Evolutionary conservation across 2,113 vertebrate species (phyloP).

Genomic region (Megalops atlanticus): DNA sequence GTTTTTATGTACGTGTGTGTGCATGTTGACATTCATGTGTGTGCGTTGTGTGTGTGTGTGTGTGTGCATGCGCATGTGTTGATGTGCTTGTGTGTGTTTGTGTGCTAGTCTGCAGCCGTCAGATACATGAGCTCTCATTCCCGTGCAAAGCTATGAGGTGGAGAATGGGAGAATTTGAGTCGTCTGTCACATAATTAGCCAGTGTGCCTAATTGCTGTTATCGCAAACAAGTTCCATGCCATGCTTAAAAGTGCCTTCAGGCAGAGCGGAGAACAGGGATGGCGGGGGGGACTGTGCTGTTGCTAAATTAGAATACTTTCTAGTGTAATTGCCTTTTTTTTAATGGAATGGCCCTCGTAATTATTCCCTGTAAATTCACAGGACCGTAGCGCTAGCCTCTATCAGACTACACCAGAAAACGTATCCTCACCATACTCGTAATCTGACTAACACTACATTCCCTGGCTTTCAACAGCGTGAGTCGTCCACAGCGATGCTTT

Average conservation of each 20-base stretch:
- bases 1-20: no score
- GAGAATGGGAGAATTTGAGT: slow-evolving; percentile 38
- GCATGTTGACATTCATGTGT: background rate
- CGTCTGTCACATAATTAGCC: slow-evolving; percentile 24
- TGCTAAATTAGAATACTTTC: slow-evolving; percentile 36
- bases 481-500: no score
- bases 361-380: slow-evolving; percentile 36
- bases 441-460: background rate
- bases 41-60: background rate
- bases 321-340: slow-evolving; percentile 43
- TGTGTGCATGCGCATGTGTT: slow-evolving; percentile 1
- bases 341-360: slow-evolving; percentile 22
- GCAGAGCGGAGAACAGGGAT: slow-evolving; percentile 22
- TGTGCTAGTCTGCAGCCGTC: slow-evolving; percentile 46
- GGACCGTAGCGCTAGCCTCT: slow-evolving; percentile 23
- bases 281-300: slow-evolving; percentile 24
- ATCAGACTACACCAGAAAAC: slow-evolving; percentile 16
- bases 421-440: background rate
- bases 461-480: background rate
- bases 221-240: slow-evolving; percentile 30
- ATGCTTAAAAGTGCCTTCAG: slow-evolving; percentile 34
- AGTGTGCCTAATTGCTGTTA: slow-evolving; percentile 37
- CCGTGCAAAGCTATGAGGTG: slow-evolving; percentile 36
- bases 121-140: slow-evolving; percentile 37
- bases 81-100: slow-evolving; percentile 45